Conservation (phyloP, 2,888 invertebrate genomes). For the Eupithecia dodoneata region DNA sequence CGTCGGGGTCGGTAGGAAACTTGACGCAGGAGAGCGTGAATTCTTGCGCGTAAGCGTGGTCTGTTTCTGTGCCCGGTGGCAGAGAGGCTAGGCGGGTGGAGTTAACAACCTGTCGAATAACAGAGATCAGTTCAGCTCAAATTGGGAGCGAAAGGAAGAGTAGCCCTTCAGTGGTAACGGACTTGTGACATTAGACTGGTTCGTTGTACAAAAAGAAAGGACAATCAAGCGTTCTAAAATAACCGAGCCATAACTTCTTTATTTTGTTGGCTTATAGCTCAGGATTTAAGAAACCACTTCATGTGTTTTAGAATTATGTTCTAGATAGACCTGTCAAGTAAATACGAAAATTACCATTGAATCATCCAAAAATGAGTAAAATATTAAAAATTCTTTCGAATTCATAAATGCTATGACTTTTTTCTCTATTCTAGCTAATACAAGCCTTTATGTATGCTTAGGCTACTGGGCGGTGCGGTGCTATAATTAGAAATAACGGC, state of each 20-base stretch:
- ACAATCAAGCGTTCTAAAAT: no score
- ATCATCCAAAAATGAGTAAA: neutral
- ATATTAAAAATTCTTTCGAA: no score
- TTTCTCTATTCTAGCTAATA: no score
- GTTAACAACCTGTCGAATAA: constrained; percentile 79
- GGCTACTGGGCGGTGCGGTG: no score
- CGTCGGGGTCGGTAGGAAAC: constrained; percentile 95
- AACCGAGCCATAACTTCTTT: no score
- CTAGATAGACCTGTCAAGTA: no score
- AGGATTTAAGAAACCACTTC: neutral
- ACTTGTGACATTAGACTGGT: neutral
- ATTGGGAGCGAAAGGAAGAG: neutral
- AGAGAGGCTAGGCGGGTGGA: constrained; percentile 91
- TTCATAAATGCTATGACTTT: no score
- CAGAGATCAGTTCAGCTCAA: neutral
- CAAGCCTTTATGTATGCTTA: no score
- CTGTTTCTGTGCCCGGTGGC: constrained; percentile 87
- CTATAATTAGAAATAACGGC: no score
- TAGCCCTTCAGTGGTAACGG: neutral
- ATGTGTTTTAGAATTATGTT: no score
- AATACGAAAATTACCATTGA: neutral
- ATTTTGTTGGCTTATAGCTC: no score
- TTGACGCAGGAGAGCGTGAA: constrained; percentile 92
- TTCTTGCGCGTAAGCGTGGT: constrained; percentile 93
- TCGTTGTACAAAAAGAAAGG: neutral